Base-by-base conservation (phyloP, 2,888 invertebrate genomes). In the Torymus tubicola region DNA sequence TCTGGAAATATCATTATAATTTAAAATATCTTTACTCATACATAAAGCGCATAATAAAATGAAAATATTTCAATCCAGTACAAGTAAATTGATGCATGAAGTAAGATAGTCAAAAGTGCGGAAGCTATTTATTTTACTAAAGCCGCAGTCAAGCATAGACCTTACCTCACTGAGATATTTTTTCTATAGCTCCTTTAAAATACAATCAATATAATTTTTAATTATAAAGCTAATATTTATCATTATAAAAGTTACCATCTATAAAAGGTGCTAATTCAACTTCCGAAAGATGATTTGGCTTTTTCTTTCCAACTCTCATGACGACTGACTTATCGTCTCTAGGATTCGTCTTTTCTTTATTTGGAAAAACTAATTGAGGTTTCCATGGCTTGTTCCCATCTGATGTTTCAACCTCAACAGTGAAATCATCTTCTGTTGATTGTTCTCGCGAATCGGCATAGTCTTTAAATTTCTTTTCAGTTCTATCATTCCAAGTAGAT, bases 251-350 rank as follows among this genome's bases (percentile, higher is more conserved):
- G 86, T 86, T 85, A 89, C 89, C 87, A 84, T 87, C 83, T 5
- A 81, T 60, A 68, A 84, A 84, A 0, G 87, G 85, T 8, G 84
- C 84, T 31, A 86, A 69, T 79, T 87, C 86, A 3, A 87, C 80
- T 21, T 87, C 87, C 2, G n/a, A 67, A n/a, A 73, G 57, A 68
- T 80, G 73, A 24, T 63, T 71, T 14, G 58, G 74, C 10, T 75
- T 64, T 5, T 82, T 64, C 0, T 80, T 84, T 42, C 86, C 86
- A 21, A 90, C 87, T 72, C 83, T 87, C 90, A 90, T 90, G 31
- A 90, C 85, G 12, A 83, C 86, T 0, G 89, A 88, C 2, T 85
- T 83, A 16, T 85, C 85, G 2, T 85, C 82, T 2, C 42, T 69
- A 14, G 72, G 16, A 4, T 78, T 57, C 0, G 13, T 16, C 4